A percentile compares a stretch with the other conserved stretches of the same genome.
phyloP scores from a whole-genome alignment of 35 echinoderm and acorn worm genomes.

The Heliocidaris erythrogramma region DNA sequence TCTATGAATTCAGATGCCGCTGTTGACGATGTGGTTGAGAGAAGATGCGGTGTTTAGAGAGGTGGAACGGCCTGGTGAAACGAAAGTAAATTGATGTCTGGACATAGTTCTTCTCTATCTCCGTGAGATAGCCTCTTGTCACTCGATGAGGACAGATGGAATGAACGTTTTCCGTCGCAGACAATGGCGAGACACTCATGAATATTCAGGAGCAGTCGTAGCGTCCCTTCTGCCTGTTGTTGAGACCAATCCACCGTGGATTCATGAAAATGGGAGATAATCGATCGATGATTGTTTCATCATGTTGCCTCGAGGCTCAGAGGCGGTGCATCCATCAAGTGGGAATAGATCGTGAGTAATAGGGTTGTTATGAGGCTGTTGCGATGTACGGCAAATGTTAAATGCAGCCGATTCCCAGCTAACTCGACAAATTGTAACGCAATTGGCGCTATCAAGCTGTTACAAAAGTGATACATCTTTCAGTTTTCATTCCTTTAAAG shows the following conservation, averaged over 20 bases:
- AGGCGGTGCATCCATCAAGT: background rate
- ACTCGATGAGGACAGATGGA: background rate
- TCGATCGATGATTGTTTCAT: background rate
- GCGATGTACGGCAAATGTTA: background rate
- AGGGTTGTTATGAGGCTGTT: background rate
- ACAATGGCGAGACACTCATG: conserved; percentile 3
- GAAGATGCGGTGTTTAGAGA: no score
- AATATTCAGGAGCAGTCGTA: background rate
- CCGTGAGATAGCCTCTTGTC: background rate
- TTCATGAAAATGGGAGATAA: background rate
- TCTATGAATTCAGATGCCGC: no score
- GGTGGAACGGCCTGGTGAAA: background rate
- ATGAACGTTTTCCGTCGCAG: background rate
- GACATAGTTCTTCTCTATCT: background rate
- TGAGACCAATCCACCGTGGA: background rate
- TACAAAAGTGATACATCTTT: background rate
- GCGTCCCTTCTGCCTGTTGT: background rate
- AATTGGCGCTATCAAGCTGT: background rate
- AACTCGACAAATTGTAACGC: background rate
- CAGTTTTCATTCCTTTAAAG: background rate
- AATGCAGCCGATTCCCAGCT: background rate
- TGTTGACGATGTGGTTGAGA: no score
- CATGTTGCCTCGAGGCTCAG: background rate
- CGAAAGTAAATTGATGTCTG: background rate
- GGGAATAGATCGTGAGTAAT: background rate